Evolutionary conservation across 1,140 invertebrate species (phyloP), one percentile per base, ranked within the genome.

Genomic region (Drosophila bifasciata): DNA sequence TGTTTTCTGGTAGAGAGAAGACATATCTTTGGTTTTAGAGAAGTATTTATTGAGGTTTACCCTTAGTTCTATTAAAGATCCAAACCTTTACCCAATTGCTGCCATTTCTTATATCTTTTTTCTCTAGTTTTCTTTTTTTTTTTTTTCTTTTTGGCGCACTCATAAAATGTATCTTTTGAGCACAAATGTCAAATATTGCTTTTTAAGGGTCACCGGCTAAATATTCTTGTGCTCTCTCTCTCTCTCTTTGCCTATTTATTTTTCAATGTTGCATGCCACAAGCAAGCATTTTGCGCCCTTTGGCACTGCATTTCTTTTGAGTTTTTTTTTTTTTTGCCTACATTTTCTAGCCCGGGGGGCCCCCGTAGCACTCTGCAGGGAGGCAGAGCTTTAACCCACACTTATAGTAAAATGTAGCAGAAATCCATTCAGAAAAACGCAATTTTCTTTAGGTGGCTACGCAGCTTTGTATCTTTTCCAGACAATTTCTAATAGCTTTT

Each of bases 101-200:
- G 41, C 21, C 39, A 39, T 36, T 36, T 36, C 32, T 5, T 58
- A 61, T 25, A 21, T 19, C 55, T 59, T 66, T 46, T 53, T 48
- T 4, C 17, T 1, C 19, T 52, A 17, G 15, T 39, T 50, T 3
- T 52, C 17, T 28, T 43, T 1, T 43, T 44, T 43, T 21, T 44
- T 1, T 43, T 32, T 49, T 46, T 16, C 4, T 36, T 44, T 11
- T 52, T 63, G 50, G 39, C 17, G 51, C 39, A 39, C 67, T 60
- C 32, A 28, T 72, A 23, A 66, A 86, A 84, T 86, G 77, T 85
- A 70, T 86, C 48, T 83, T 89, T 86, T 79, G 83, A 86, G 83
- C 83, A 86, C 83, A 86, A 86, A 86, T 79, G 83, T 86, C 83
- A 86, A 88, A 86, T 86, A 86, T 86, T 68, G 83, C 83, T 86